Evolutionary conservation across 2,888 invertebrate genomes (phyloP).

Genomic region (Rotaria macrura): DNA sequence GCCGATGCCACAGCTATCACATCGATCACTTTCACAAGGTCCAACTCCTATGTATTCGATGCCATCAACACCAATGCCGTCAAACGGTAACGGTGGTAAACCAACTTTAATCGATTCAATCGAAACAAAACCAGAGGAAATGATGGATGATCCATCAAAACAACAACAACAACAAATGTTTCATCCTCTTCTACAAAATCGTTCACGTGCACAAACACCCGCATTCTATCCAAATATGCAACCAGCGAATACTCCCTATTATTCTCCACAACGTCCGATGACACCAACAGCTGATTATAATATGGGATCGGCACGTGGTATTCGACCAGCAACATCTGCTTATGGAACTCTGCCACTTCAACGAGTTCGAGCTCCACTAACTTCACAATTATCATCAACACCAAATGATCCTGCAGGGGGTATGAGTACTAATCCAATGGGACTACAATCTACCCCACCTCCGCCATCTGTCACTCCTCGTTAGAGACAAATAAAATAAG

Average conservation of each 20-base stretch:
- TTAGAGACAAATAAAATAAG: not conserved
- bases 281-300: not conserved
- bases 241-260: not conserved
- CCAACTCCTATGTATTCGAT: not conserved
- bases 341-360: not conserved
- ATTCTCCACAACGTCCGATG: not conserved
- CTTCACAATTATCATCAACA: not conserved
- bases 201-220: not conserved
- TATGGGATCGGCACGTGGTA: not conserved
- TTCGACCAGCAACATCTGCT: not conserved
- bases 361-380: not conserved
- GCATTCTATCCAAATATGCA: not conserved
- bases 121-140: not conserved
- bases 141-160: not conserved
- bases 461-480: not conserved
- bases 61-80: not conserved
- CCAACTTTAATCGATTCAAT: not conserved
- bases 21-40: not conserved
- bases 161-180: not conserved
- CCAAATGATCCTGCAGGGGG: not conserved
- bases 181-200: not conserved
- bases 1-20: not conserved
- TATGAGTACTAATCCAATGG: not conserved
- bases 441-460: not conserved
- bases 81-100: not conserved